These are phyloP conservation scores for Pollachius pollachius DNA, from an alignment of 2,113 vertebrate species.

Conservation along the genomic window DNA sequence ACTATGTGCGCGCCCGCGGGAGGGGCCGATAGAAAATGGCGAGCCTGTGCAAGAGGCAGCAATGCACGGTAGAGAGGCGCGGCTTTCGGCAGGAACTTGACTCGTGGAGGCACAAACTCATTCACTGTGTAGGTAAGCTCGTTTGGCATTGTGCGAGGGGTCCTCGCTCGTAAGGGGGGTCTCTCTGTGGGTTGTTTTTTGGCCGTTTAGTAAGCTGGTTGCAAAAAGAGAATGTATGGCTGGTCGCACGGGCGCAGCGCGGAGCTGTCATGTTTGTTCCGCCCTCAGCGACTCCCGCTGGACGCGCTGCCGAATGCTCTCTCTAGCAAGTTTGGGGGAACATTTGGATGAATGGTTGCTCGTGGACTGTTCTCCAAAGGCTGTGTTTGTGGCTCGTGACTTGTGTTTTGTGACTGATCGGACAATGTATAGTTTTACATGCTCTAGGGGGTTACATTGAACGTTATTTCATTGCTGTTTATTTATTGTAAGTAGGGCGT, in stretches of 20 bases:
- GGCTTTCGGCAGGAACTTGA: slow-evolving; percentile 86
- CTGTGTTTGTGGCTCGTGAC: not conserved
- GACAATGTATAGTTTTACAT: no score
- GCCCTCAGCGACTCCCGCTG: no score
- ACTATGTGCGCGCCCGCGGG: slow-evolving; percentile 80
- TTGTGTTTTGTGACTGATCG: no score
- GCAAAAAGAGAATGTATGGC: not conserved
- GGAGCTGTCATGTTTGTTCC: not conserved
- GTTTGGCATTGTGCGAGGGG: slow-evolving; percentile 58
- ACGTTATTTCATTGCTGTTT: slow-evolving; percentile 66
- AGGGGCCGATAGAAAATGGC: slow-evolving; percentile 87
- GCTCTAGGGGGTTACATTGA: not conserved
- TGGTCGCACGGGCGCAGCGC: not conserved
- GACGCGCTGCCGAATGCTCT: no score
- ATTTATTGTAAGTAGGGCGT: slow-evolving; percentile 73
- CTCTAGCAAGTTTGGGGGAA: not conserved
- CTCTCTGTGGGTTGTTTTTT: no score
- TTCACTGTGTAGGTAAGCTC: slow-evolving; percentile 89
- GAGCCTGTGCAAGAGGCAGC: slow-evolving; percentile 86
- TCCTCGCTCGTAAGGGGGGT: no score
- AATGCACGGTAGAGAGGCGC: slow-evolving; percentile 85
- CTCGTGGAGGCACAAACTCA: slow-evolving; percentile 85
- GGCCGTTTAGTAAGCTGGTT: not conserved
- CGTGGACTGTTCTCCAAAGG: not conserved
- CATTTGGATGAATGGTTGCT: not conserved